A percentile compares a stretch with the other conserved stretches of the same genome.
Evolutionary conservation across 1,140 invertebrate genomes (phyloP).

Genomic region (Habropoda laboriosa): DNA sequence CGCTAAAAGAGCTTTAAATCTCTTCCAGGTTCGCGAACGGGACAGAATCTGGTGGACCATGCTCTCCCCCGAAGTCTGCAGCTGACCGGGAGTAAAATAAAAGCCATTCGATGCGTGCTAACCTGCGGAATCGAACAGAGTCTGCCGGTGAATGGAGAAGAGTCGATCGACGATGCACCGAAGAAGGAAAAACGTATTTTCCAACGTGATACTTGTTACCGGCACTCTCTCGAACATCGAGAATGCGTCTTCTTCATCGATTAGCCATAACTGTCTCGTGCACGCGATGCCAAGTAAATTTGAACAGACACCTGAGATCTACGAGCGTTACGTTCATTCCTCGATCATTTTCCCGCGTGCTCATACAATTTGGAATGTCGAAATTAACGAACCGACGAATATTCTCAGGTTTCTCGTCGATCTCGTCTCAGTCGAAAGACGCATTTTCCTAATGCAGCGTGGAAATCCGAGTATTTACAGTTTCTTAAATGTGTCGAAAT

Average conservation of each 20-base stretch:
- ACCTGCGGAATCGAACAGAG: conserved; percentile 5
- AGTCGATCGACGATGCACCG: background rate
- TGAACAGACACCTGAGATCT: too few species aligned
- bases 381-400: too few species aligned
- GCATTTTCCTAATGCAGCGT: too few species aligned
- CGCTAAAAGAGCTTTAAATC: conserved; percentile 53
- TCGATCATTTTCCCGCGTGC: too few species aligned
- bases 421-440: too few species aligned
- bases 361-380: too few species aligned
- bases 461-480: too few species aligned
- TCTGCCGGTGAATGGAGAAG: background rate
- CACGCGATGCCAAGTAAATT: too few species aligned
- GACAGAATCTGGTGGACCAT: background rate
- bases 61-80: conserved; percentile 14
- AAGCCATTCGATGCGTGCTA: conserved; percentile 32
- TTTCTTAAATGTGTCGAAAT: too few species aligned
- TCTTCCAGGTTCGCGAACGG: conserved; percentile 1
- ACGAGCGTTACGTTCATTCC: too few species aligned
- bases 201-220: background rate
- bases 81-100: conserved; percentile 54
- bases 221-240: too few species aligned
- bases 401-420: too few species aligned
- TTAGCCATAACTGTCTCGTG: conserved; percentile 3
- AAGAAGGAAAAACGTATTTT: conserved; percentile 20
- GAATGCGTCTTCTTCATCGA: background rate